These are phyloP conservation scores for Aleiodes leptofemur DNA, from an alignment of 2,888 invertebrate genomes.

Conservation along the genomic window DNA sequence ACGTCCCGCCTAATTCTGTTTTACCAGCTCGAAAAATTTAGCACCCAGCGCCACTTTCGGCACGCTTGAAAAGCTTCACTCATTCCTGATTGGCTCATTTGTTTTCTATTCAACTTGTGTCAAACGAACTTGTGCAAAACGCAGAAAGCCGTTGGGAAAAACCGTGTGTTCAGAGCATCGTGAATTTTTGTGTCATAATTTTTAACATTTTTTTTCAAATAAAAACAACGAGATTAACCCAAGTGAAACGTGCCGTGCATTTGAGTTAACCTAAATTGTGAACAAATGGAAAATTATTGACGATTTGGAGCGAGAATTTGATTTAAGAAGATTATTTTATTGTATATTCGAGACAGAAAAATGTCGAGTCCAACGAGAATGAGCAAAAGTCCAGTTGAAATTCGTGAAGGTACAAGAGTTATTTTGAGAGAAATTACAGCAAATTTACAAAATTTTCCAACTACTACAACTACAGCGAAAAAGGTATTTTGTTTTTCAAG, in stretches of 20 bases:
- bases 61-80: neutral
- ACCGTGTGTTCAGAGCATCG: constrained; percentile 14
- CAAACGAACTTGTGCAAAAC: constrained; percentile 47
- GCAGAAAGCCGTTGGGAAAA: constrained; percentile 55
- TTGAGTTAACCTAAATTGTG: neutral
- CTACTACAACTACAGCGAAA: neutral
- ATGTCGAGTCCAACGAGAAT: constrained; percentile 65
- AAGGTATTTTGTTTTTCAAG: constrained; percentile 59
- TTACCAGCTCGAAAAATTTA: constrained; percentile 40
- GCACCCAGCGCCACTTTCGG: neutral
- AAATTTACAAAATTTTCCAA: constrained; percentile 63
- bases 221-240: neutral
- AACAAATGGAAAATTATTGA: constrained; percentile 18
- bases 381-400: constrained; percentile 50
- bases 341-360: constrained; percentile 27
- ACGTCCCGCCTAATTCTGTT: neutral
- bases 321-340: neutral
- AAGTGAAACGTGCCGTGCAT: constrained; percentile 1
- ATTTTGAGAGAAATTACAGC: constrained; percentile 68
- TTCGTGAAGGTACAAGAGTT: constrained; percentile 66
- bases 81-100: constrained; percentile 52
- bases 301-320: constrained; percentile 7
- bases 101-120: constrained; percentile 58
- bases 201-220: neutral
- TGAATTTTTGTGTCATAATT: constrained; percentile 6